A percentile compares a stretch with the other conserved stretches of the same genome.
phyloP scores from a whole-genome alignment of 2,797 vertebrate species.

The Gouania willdenowi region DNA sequence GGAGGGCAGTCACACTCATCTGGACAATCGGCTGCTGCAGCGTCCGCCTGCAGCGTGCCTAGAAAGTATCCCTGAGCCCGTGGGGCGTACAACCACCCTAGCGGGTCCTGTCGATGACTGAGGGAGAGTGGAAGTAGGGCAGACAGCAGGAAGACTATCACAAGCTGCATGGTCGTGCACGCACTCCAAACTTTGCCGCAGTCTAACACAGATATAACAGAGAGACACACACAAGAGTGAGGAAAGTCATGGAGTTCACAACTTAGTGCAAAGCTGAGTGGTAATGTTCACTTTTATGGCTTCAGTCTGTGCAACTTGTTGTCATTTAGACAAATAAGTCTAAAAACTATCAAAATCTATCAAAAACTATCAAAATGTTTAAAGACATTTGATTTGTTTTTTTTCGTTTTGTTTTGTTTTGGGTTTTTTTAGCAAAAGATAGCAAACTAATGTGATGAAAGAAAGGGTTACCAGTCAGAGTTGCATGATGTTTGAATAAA shows the following conservation, averaged over 20 bases:
- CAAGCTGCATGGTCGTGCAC: slow-evolving; percentile 69
- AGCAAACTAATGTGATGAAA: too few relatives aligned
- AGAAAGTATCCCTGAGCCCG: slow-evolving; percentile 62
- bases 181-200: slow-evolving; percentile 11
- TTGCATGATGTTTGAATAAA: too few relatives aligned
- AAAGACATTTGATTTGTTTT: too few relatives aligned
- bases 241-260: too few relatives aligned
- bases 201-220: slow-evolving; percentile 13
- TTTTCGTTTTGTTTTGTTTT: too few relatives aligned
- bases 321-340: neutral
- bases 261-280: too few relatives aligned
- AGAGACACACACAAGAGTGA: slow-evolving; percentile 9
- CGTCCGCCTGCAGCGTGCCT: slow-evolving; percentile 58
- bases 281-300: too few relatives aligned
- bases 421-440: too few relatives aligned
- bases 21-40: slow-evolving; percentile 79
- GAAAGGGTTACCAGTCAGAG: too few relatives aligned
- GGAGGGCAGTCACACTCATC: slow-evolving; percentile 91
- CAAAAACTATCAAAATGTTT: neutral
- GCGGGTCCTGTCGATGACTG: slow-evolving; percentile 76
- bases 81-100: slow-evolving; percentile 80
- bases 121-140: slow-evolving; percentile 68
- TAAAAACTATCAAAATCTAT: too few relatives aligned
- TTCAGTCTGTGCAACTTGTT: too few relatives aligned
- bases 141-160: slow-evolving; percentile 63